phyloP scores from a whole-genome alignment of 2,113 vertebrate genomes.

The Capreolus pygargus region DNA sequence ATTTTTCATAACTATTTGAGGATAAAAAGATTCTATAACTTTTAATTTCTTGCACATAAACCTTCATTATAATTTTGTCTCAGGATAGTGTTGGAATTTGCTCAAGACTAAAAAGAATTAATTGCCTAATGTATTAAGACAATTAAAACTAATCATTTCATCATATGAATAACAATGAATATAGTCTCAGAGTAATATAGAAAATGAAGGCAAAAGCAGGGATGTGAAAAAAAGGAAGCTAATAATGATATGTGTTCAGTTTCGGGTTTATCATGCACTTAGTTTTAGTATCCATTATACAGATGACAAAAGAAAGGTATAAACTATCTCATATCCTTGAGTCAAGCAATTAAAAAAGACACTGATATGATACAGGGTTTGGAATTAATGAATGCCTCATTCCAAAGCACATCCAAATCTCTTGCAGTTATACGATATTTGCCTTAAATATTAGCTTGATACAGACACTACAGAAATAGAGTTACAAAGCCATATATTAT shows the following conservation, averaged over 20 bases:
- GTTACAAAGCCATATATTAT: neutral
- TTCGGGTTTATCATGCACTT: neutral
- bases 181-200: slow-evolving; percentile 62
- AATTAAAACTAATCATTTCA: slow-evolving; percentile 72
- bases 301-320: neutral
- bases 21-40: slow-evolving; percentile 50
- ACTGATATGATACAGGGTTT: neutral
- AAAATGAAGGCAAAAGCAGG: slow-evolving; percentile 50
- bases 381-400: neutral
- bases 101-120: slow-evolving; percentile 72
- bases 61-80: slow-evolving; percentile 66
- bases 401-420: neutral
- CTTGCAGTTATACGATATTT: neutral
- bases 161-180: slow-evolving; percentile 70
- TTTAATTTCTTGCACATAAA: slow-evolving; percentile 64
- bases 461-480: neutral
- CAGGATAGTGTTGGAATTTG: slow-evolving; percentile 73
- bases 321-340: neutral
- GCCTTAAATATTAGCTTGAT: neutral
- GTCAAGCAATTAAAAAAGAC: neutral
- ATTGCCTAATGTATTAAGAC: slow-evolving; percentile 72
- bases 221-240: neutral
- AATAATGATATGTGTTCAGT: neutral
- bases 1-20: slow-evolving; percentile 25
- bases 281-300: neutral